Evolutionary conservation across 2,888 invertebrate species (phyloP).

Genomic region (Creontiades dilutus): DNA sequence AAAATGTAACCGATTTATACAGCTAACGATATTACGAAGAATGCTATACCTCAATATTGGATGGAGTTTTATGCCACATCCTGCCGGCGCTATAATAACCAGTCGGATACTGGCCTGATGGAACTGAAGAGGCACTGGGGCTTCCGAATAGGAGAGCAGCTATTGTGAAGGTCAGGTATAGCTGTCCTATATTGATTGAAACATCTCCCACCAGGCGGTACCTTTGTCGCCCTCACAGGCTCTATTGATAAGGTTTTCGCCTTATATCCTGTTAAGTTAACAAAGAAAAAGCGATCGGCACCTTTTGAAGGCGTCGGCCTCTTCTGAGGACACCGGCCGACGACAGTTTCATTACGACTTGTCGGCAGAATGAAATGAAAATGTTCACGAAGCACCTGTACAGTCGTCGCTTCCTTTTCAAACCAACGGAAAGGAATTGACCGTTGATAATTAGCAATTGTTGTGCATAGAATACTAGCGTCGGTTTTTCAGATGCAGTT

Average conservation of each 20-base stretch:
- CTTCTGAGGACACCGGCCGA: slow-evolving; percentile 28
- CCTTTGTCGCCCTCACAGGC: slow-evolving; percentile 15
- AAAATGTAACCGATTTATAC: too few relatives aligned
- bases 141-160: slow-evolving; percentile 28
- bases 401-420: slow-evolving; percentile 17
- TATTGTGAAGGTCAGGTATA: slow-evolving; percentile 54
- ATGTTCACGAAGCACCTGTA: slow-evolving; percentile 36
- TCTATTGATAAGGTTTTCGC: slow-evolving; percentile 45
- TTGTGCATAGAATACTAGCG: not conserved
- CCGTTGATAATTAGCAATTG: slow-evolving; percentile 47
- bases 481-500: not conserved
- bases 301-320: slow-evolving; percentile 20
- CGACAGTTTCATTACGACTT: slow-evolving; percentile 57
- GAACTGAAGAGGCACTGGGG: not conserved
- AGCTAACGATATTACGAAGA: too few relatives aligned
- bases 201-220: slow-evolving; percentile 54
- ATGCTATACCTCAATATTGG: too few relatives aligned
- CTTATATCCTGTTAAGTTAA: slow-evolving; percentile 47
- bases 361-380: slow-evolving; percentile 21
- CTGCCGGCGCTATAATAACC: not conserved
- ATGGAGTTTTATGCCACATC: not conserved
- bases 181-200: slow-evolving; percentile 54
- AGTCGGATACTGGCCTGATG: slow-evolving; percentile 17
- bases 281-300: slow-evolving; percentile 47
- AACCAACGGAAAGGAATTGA: not conserved